Evolutionary conservation across 2,888 invertebrate genomes (phyloP).

Genomic region (Drosophila hamatofila): DNA sequence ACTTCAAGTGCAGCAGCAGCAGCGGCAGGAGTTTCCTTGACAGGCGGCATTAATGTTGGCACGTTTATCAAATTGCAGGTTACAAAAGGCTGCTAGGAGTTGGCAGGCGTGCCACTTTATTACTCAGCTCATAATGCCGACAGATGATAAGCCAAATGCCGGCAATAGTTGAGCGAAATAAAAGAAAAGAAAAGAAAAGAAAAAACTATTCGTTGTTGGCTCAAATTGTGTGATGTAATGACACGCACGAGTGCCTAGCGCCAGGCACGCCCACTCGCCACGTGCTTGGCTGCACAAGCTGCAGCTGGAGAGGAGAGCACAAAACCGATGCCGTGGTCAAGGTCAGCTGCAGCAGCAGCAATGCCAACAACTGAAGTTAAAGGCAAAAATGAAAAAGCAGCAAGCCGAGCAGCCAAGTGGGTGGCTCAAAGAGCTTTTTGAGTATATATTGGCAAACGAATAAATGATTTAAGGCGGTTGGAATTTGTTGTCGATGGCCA

Average conservation of each 20-base stretch:
- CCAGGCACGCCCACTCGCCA: slow-evolving; percentile 53
- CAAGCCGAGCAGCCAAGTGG: slow-evolving; percentile 18
- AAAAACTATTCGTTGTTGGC: slow-evolving; percentile 2
- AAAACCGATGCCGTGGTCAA: slow-evolving; percentile 63
- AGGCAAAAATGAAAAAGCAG: slow-evolving; percentile 17
- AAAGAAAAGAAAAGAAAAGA: not conserved
- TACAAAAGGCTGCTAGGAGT: slow-evolving; percentile 36
- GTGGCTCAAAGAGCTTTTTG: slow-evolving; percentile 14
- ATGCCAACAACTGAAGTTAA: not conserved
- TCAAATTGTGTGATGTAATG: slow-evolving; percentile 47
- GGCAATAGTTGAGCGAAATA: not conserved
- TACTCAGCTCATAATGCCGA: slow-evolving; percentile 26
- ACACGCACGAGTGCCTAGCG: slow-evolving; percentile 26
- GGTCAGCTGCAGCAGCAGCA: slow-evolving; percentile 45
- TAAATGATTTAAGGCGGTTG: slow-evolving; percentile 13
- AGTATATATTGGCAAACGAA: slow-evolving; percentile 12
- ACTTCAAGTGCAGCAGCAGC: slow-evolving; percentile 23
- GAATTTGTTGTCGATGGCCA: slow-evolving; percentile 1
- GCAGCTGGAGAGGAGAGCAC: not conserved
- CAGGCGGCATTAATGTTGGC: slow-evolving; percentile 65
- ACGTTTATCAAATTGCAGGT: slow-evolving; percentile 72
- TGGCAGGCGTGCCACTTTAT: slow-evolving; percentile 37
- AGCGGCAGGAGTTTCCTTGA: slow-evolving; percentile 42
- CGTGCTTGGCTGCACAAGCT: slow-evolving; percentile 12
- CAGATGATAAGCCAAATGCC: slow-evolving; percentile 27